Conservation (phyloP, 2,113 vertebrate genomes). For the Microcebus lehilahytsara region DNA sequence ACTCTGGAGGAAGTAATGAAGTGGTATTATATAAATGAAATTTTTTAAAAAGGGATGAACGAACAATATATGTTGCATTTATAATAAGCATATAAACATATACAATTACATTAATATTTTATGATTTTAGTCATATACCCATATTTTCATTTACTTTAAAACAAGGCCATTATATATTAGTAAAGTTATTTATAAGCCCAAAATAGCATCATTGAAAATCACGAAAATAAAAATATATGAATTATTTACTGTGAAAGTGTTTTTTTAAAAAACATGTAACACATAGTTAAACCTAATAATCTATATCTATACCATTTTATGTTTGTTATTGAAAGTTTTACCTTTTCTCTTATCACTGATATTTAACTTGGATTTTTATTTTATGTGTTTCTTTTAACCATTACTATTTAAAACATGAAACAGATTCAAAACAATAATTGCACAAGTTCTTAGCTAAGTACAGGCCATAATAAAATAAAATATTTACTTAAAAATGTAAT, state of each 20-base stretch:
- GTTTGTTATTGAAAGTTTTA: neutral
- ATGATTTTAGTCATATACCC: neutral
- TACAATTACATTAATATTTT: neutral
- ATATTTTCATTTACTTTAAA: conserved; percentile 28
- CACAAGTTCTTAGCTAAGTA: neutral
- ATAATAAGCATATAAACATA: no score
- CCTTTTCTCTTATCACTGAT: neutral
- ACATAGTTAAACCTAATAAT: neutral
- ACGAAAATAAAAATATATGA: conserved; percentile 6
- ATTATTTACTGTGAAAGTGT: neutral
- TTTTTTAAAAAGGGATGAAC: neutral
- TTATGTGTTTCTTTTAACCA: neutral
- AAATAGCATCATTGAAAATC: neutral
- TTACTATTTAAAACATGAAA: conserved; percentile 30
- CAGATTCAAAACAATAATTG: neutral
- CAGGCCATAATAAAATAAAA: neutral
- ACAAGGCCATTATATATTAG: neutral
- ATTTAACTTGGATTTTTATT: neutral
- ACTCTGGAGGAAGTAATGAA: neutral
- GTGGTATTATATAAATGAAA: neutral
- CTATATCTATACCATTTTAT: neutral
- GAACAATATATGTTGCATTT: neutral
- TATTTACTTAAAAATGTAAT: neutral
- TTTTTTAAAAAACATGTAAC: neutral
- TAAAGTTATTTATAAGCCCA: neutral